A percentile compares a stretch with the other conserved stretches of the same genome.
Conservation (phyloP, 1,140 invertebrate genomes). For the Drosophila erecta region DNA sequence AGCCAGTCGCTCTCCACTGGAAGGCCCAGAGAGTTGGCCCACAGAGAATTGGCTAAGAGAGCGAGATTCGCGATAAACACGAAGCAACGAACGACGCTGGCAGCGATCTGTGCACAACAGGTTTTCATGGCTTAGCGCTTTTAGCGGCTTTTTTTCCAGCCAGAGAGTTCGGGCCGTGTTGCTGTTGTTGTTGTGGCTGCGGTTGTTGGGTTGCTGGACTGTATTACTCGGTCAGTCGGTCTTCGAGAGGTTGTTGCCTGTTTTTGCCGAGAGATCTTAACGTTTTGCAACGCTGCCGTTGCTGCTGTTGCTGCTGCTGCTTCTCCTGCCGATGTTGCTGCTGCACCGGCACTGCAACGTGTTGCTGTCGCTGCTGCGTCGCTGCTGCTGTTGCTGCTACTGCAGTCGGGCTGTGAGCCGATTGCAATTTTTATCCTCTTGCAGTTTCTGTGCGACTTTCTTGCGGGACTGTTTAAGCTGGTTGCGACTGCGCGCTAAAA, state of each 20-base stretch:
- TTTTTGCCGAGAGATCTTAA: constrained; percentile 28
- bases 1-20: constrained; percentile 56
- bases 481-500: constrained; percentile 66
- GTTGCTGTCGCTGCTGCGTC: constrained; percentile 39
- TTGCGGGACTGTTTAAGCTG: constrained; percentile 83
- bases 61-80: constrained; percentile 50
- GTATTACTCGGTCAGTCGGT: constrained; percentile 85
- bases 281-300: constrained; percentile 39
- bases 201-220: constrained; percentile 72
- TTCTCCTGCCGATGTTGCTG: constrained; percentile 51
- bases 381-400: constrained; percentile 30
- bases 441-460: constrained; percentile 84
- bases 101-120: constrained; percentile 69
- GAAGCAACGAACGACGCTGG: constrained; percentile 81
- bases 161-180: constrained; percentile 18
- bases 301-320: constrained; percentile 29
- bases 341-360: constrained; percentile 74
- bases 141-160: constrained; percentile 70
- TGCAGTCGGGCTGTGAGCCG: constrained; percentile 56
- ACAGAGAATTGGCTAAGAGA: constrained; percentile 24
- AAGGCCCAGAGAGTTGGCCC: constrained; percentile 33
- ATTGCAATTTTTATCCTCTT: constrained; percentile 82
- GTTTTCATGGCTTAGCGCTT: constrained; percentile 54
- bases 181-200: constrained; percentile 29
- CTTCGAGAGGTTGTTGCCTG: constrained; percentile 84